Percentiles rank a stretch among this genome's conserved stretches.
These are phyloP conservation scores for Scomberomorus guttatus DNA, from an alignment of 2,797 vertebrate species.

Conservation along the genomic window DNA sequence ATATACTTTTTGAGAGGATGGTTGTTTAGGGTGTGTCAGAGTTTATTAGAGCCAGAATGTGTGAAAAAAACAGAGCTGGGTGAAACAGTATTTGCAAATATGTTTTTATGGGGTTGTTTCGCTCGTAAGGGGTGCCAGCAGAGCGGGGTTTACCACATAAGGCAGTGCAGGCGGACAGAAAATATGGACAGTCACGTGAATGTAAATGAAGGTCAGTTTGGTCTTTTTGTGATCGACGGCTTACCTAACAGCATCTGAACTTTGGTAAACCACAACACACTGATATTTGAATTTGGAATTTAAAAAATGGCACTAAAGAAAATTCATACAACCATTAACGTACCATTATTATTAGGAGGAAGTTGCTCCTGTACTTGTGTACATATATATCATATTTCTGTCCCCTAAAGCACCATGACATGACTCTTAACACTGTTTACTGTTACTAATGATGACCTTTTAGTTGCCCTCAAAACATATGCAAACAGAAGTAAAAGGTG, in stretches of 20 bases:
- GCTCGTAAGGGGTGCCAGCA: conserved; percentile 51
- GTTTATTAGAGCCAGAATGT: conserved; percentile 79
- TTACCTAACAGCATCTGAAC: conserved; percentile 37
- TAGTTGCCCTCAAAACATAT: conserved; percentile 27
- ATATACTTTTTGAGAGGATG: conserved; percentile 65
- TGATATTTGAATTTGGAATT: conserved; percentile 30
- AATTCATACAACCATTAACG: conserved; percentile 36
- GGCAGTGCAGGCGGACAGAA: conserved; percentile 32
- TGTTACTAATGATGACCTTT: conserved; percentile 19
- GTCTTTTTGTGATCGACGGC: conserved; percentile 37
- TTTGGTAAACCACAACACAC: conserved; percentile 48
- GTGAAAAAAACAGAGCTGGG: conserved; percentile 71
- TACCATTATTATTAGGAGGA: conserved; percentile 29
- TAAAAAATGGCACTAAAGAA: conserved; percentile 44
- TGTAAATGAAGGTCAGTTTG: conserved; percentile 46
- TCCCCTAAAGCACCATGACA: not conserved
- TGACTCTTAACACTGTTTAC: conserved; percentile 21
- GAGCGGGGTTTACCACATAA: conserved; percentile 56
- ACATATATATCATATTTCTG: conserved; percentile 58
- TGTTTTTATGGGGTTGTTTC: conserved; percentile 64
- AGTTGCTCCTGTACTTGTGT: conserved; percentile 27
- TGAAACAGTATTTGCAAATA: conserved; percentile 57
- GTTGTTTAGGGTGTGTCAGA: conserved; percentile 78
- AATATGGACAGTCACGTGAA: conserved; percentile 47
- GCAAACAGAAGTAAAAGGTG: conserved; percentile 11